Percentiles rank a stretch among this genome's conserved stretches.
These are phyloP conservation scores for Acholoe squamosa DNA, from an alignment of 2,888 invertebrate genomes.

Conservation along the genomic window DNA sequence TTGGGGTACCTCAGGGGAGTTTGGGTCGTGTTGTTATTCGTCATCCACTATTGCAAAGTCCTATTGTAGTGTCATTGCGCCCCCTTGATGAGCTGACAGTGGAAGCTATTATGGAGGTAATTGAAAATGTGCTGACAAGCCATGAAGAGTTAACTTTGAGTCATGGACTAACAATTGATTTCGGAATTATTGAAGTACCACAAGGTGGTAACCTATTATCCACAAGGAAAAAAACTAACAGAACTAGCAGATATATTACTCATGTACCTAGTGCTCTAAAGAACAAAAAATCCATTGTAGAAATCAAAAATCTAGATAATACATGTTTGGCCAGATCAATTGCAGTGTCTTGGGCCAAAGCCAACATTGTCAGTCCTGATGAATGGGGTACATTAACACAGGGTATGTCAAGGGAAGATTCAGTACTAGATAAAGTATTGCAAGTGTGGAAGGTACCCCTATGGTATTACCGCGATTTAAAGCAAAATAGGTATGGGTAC, in stretches of 20 bases:
- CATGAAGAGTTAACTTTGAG: constrained; percentile 10
- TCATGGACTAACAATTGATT: background rate
- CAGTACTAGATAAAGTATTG: background rate
- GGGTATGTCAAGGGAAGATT: background rate
- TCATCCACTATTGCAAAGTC: no score
- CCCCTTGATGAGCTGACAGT: no score
- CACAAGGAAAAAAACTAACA: no score
- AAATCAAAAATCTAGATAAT: background rate
- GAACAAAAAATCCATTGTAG: background rate
- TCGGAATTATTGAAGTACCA: background rate
- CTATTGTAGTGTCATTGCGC: no score
- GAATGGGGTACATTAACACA: background rate
- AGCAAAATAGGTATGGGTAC: background rate
- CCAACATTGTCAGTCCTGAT: background rate
- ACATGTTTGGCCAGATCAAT: background rate
- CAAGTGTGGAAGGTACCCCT: background rate
- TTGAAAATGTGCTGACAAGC: constrained; percentile 9
- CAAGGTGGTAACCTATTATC: background rate
- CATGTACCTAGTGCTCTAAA: background rate
- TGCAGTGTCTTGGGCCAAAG: constrained; percentile 14
- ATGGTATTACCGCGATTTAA: background rate
- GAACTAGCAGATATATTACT: background rate
- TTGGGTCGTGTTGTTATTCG: no score
- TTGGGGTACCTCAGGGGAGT: no score
- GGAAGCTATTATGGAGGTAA: no score